A percentile compares a stretch with the other conserved stretches of the same genome.
Evolutionary conservation across 2,113 vertebrate species (phyloP).

Genomic region (Dinomys branickii): DNA sequence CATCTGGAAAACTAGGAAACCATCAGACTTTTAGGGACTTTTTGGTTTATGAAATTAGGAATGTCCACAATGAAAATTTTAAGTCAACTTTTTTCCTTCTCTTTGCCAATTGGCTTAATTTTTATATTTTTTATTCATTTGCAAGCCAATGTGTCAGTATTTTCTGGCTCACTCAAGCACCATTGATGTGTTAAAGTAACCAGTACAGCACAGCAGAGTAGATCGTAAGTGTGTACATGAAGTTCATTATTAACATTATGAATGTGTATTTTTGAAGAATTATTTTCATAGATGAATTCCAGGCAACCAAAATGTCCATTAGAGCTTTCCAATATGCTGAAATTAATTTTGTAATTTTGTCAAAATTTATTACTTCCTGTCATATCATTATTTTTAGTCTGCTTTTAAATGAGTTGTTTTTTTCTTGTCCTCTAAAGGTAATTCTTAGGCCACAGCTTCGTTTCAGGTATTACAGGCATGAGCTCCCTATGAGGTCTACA

Average conservation of each 20-base stretch:
- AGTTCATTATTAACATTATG: not conserved
- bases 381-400: not conserved
- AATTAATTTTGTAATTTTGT: slow-evolving; percentile 2
- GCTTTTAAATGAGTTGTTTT: not conserved
- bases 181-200: not conserved
- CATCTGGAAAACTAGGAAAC: slow-evolving; percentile 60
- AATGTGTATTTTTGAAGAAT: not conserved
- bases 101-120: slow-evolving; percentile 19
- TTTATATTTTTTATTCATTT: slow-evolving; percentile 37
- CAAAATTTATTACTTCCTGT: not conserved
- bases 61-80: slow-evolving; percentile 54
- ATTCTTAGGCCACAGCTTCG: not conserved
- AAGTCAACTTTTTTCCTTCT: slow-evolving; percentile 44
- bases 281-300: slow-evolving; percentile 2
- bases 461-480: not conserved
- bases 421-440: not conserved
- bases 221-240: not conserved
- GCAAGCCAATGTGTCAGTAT: not conserved
- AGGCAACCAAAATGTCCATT: not conserved
- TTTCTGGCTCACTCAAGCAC: not conserved
- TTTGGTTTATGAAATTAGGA: slow-evolving; percentile 65
- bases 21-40: slow-evolving; percentile 33
- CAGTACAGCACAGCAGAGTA: not conserved
- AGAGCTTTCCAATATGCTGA: not conserved
- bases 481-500: rapidly evolving